A percentile compares a stretch with the other conserved stretches of the same genome.
These are phyloP conservation scores for Drosophila sordidula DNA, from an alignment of 2,888 invertebrate genomes.

Conservation along the genomic window DNA sequence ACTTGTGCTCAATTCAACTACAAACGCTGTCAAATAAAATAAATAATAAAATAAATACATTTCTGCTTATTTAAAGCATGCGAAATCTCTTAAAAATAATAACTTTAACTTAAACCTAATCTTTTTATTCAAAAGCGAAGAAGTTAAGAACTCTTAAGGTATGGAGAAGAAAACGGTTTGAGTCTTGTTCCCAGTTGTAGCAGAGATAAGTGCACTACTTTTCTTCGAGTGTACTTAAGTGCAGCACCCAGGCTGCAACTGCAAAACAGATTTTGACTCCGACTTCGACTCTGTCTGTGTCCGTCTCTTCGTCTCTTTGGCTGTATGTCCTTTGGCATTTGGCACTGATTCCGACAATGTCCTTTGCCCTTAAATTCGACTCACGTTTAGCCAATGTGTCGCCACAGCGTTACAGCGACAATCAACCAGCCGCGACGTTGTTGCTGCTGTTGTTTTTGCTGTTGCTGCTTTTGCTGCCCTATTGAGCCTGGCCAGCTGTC, in stretches of 20 bases:
- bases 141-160: too few relatives aligned
- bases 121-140: too few relatives aligned
- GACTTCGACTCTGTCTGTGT: constrained; percentile 15
- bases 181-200: too few relatives aligned
- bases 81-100: too few relatives aligned
- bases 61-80: too few relatives aligned
- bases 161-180: too few relatives aligned
- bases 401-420: constrained; percentile 61
- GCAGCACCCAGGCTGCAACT: constrained; percentile 41
- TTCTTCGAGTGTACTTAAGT: constrained; percentile 53
- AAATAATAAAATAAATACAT: too few relatives aligned
- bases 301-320: constrained; percentile 5
- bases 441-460: constrained; percentile 21
- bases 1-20: too few relatives aligned
- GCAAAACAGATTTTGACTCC: constrained; percentile 22
- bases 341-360: constrained; percentile 27
- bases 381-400: constrained; percentile 77
- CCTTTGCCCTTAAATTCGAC: constrained; percentile 51
- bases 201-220: not conserved
- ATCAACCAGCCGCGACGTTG: constrained; percentile 68
- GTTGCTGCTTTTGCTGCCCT: constrained; percentile 4
- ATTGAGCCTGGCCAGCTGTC: constrained; percentile 17
- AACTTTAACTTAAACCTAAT: too few relatives aligned
- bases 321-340: constrained; percentile 31
- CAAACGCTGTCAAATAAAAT: too few relatives aligned